Evolutionary conservation across 2,797 vertebrate species (phyloP).

Genomic region (Hoplostethus atlanticus): DNA sequence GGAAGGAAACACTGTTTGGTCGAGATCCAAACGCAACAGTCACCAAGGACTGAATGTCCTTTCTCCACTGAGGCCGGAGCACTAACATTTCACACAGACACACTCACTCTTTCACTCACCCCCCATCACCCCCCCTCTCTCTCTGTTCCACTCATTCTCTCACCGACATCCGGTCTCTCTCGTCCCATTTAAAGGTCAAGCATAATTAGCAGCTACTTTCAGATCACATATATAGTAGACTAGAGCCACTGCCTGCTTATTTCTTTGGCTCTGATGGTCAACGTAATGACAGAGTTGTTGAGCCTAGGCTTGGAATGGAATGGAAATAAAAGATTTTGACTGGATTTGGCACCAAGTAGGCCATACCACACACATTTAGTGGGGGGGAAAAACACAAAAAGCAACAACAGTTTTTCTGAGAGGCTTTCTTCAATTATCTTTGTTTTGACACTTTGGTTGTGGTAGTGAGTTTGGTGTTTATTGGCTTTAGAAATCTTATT

Average conservation of each 20-base stretch:
- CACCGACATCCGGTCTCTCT: constrained; percentile 58
- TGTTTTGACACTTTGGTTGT: background rate
- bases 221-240: constrained; percentile 38
- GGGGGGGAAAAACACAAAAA: constrained; percentile 5
- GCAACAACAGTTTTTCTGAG: background rate
- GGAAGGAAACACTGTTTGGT: constrained; percentile 73
- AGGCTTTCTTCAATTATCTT: constrained; percentile 9
- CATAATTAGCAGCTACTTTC: constrained; percentile 59
- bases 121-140: constrained; percentile 20
- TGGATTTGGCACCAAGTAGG: constrained; percentile 14
- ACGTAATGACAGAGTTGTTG: constrained; percentile 59
- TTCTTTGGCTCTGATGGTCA: constrained; percentile 47
- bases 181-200: constrained; percentile 58
- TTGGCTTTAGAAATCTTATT: constrained; percentile 4
- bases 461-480: background rate
- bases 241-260: constrained; percentile 42
- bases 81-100: constrained; percentile 52
- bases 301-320: constrained; percentile 41
- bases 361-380: constrained; percentile 31
- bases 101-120: constrained; percentile 10
- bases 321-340: constrained; percentile 25
- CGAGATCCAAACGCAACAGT: constrained; percentile 51
- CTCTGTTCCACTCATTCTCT: constrained; percentile 43
- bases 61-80: constrained; percentile 66
- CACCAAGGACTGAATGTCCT: constrained; percentile 74